Conservation (phyloP, 2,797 vertebrate genomes). For the Hydrolagus colliei region DNA sequence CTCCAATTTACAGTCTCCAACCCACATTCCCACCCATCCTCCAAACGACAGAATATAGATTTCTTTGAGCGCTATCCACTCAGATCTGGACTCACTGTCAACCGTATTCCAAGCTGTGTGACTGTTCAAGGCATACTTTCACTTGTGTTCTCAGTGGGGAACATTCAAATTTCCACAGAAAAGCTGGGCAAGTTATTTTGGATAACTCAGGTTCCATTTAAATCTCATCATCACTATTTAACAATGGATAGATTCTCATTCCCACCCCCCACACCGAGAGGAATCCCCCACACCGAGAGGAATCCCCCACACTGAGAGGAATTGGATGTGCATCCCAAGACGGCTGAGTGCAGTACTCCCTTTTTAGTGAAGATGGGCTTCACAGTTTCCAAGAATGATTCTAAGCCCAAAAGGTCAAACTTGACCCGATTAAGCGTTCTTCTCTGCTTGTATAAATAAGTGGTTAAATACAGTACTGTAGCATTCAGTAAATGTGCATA, state of each 20-base stretch:
- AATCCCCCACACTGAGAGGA: too few species aligned
- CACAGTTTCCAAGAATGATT: too few species aligned
- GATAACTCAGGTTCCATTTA: background rate
- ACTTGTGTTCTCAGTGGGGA: background rate
- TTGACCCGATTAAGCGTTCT: too few species aligned
- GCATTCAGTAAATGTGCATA: too few species aligned
- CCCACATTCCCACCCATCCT: background rate
- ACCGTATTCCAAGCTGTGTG: background rate
- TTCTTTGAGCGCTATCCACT: background rate
- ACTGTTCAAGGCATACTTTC: background rate
- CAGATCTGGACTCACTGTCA: background rate
- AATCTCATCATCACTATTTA: background rate
- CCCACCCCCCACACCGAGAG: background rate
- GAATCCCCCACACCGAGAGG: too few species aligned
- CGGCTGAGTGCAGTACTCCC: too few species aligned
- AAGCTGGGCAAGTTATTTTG: background rate
- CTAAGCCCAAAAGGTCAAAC: too few species aligned
- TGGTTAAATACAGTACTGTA: too few species aligned
- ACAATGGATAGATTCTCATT: background rate
- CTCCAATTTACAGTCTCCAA: background rate
- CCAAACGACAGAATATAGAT: background rate
- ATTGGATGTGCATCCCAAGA: too few species aligned
- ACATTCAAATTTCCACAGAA: background rate
- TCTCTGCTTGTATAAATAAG: too few species aligned
- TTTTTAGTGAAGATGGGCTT: too few species aligned